Percentiles rank a stretch among this genome's conserved stretches.
Evolutionary conservation across 2,888 invertebrate genomes (phyloP).

Genomic region (Cryptops parisi): DNA sequence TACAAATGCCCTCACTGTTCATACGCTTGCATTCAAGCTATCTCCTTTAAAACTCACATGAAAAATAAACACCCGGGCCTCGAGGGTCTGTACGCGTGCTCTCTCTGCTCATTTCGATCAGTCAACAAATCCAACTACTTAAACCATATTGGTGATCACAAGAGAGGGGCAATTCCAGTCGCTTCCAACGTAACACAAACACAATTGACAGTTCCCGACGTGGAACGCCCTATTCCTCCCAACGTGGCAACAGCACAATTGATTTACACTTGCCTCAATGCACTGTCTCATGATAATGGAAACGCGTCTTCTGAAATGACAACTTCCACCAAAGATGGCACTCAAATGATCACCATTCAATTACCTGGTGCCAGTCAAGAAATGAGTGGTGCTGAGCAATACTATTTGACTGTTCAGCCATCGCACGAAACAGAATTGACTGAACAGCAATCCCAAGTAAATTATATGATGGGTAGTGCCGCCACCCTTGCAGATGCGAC

Average conservation of each 20-base stretch:
- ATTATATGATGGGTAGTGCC: background rate
- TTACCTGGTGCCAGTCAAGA: conserved; percentile 18
- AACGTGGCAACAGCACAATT: conserved; percentile 21
- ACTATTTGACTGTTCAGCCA: conserved; percentile 20
- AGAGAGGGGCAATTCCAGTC: conserved; percentile 35
- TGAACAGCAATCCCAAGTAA: background rate
- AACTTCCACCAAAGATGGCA: conserved; percentile 16
- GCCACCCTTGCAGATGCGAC: background rate
- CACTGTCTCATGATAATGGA: conserved; percentile 22
- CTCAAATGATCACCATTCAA: conserved; percentile 22
- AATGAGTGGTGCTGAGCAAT: conserved; percentile 18
- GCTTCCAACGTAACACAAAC: conserved; percentile 17
- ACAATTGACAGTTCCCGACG: conserved; percentile 16
- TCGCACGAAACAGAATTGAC: conserved; percentile 12
- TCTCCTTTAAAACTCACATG: conserved; percentile 32
- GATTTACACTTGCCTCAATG: conserved; percentile 22
- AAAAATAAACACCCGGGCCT: conserved; percentile 36
- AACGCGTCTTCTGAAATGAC: conserved; percentile 19
- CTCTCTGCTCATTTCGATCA: conserved; percentile 23
- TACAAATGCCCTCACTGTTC: conserved; percentile 66
- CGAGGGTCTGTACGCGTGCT: conserved; percentile 30
- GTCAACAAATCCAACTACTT: conserved; percentile 28
- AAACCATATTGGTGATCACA: conserved; percentile 42
- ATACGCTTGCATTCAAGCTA: conserved; percentile 57
- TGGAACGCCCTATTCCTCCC: conserved; percentile 21